Evolutionary conservation across 2,888 invertebrate species (phyloP), one percentile per base, ranked within the genome.

Genomic region (Vanessa cardui): DNA sequence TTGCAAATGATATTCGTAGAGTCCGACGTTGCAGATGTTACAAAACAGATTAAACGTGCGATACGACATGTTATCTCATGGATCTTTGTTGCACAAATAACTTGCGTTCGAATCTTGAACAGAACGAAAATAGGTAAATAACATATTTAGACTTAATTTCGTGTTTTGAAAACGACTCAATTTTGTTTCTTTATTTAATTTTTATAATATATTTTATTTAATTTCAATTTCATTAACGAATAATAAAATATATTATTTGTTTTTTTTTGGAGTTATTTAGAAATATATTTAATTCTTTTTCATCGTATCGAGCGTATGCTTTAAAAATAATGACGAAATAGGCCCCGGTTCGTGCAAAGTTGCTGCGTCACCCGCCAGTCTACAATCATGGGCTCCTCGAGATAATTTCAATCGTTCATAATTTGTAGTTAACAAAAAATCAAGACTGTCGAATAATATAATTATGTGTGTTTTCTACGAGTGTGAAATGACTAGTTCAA

Each of bases 401-500:
- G 87, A 90, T 91, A 89, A 91, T 90, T 90, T 83, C 80, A 81
- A 84, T 84, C 86, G 83, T 83, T 86, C 83, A 85, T 90, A 90
- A 92, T 90, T 91, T 85, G 86, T 86, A 80, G 83, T 77, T 80
- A 81, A 89, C 86, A 90, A 90, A 90, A 90, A 90, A 84, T 78
- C 79, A 76, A 78, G 80, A 80, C 81, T 80, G 81, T 80, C 81
- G 89, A 87, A 89, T 88, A 87, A 89, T 88, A 85, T 90, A 92
- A 92, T 92, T 92, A 90, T 89, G 85, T 86, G 82, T 89, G 87
- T 88, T 88, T 83, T 86, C 83, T 80, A 81, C 77, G 82, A 84
- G 86, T 87, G 88, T 87, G 87, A 91, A 90, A 90, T 88, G 83
- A 88, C 86, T 87, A 89, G 89, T 89, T 89, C 87, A 89, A 89